A percentile compares a stretch with the other conserved stretches of the same genome.
These are phyloP conservation scores for Platalea minor DNA, from an alignment of 2,797 vertebrate genomes.

Conservation along the genomic window DNA sequence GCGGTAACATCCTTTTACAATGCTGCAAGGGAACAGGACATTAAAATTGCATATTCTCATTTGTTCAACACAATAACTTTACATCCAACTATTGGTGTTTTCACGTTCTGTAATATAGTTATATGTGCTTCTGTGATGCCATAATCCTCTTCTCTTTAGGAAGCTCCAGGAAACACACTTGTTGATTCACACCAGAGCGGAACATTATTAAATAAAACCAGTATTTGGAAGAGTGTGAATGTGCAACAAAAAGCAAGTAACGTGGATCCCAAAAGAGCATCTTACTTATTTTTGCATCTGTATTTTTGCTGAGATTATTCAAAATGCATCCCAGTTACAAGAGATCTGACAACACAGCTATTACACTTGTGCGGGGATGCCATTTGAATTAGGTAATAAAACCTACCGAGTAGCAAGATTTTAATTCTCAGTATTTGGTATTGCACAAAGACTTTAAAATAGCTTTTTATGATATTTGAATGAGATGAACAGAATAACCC, in stretches of 20 bases:
- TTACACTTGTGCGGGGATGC: neutral
- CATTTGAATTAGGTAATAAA: conserved; percentile 42
- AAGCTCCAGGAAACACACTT: conserved; percentile 4
- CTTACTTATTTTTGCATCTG: conserved; percentile 6
- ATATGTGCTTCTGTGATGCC: neutral
- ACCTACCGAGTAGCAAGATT: neutral
- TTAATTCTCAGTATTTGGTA: conserved; percentile 16
- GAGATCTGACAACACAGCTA: neutral
- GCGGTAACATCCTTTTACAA: neutral
- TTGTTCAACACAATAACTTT: neutral
- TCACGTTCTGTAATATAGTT: neutral
- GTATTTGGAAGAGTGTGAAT: neutral
- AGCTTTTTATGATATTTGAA: conserved; percentile 44
- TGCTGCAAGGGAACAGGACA: neutral
- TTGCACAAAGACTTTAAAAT: conserved; percentile 20
- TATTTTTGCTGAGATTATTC: conserved; percentile 7
- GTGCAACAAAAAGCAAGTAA: neutral
- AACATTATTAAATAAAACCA: neutral
- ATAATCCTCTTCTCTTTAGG: neutral
- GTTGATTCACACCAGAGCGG: neutral
- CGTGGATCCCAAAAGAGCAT: neutral
- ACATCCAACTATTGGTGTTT: neutral
- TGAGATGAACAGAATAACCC: conserved; percentile 32
- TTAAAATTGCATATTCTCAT: neutral
- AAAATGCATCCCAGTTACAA: neutral